Evolutionary conservation across 2,888 invertebrate genomes (phyloP).

Genomic region (Holacanthella duospinosa): DNA sequence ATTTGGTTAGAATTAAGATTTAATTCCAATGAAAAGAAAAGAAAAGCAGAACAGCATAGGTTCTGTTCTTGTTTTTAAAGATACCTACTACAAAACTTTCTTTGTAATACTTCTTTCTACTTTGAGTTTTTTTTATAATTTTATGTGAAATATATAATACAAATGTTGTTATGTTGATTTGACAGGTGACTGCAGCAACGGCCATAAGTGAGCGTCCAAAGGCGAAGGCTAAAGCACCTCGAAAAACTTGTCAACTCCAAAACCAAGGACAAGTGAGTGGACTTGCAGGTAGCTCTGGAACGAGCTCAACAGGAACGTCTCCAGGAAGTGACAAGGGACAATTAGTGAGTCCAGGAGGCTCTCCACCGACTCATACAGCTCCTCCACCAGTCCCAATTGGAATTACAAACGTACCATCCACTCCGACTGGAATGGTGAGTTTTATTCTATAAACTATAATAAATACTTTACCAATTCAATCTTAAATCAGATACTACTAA

Average conservation of each 20-base stretch:
- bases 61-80: no score
- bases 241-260: slow-evolving; percentile 42
- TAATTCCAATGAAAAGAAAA: no score
- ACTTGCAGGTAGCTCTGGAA: background rate
- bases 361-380: background rate
- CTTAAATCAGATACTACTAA: no score
- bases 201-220: slow-evolving; percentile 75
- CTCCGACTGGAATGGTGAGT: slow-evolving; percentile 1
- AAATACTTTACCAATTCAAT: no score
- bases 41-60: no score
- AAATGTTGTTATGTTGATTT: no score
- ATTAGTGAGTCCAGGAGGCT: slow-evolving; percentile 5
- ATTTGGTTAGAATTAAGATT: no score
- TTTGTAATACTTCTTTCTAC: no score
- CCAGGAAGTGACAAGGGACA: slow-evolving; percentile 14
- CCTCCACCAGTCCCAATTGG: background rate
- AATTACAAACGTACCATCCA: background rate
- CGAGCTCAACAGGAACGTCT: slow-evolving; percentile 3
- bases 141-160: no score
- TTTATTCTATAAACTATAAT: background rate
- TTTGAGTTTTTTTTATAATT: no score
- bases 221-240: slow-evolving; percentile 50
- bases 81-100: no score
- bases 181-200: slow-evolving; percentile 45
- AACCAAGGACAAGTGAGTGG: slow-evolving; percentile 39